Percentiles rank a stretch among this genome's conserved stretches.
phyloP scores from a whole-genome alignment of 1,140 invertebrate genomes.

The Oncopodura yosiiana region DNA sequence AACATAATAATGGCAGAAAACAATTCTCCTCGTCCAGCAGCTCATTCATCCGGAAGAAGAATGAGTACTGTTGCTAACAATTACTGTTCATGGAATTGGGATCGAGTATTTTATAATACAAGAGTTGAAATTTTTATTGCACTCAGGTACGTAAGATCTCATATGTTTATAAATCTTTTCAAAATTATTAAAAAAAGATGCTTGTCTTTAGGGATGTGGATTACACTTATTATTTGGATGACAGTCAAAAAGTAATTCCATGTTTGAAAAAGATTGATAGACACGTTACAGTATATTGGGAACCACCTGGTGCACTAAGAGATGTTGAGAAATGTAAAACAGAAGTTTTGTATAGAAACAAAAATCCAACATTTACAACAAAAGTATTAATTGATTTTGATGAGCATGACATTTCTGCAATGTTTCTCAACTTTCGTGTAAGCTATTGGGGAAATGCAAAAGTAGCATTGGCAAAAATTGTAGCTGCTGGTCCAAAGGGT shows the following conservation, averaged over 20 bases:
- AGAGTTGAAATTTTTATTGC: conserved; percentile 9
- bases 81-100: too few relatives aligned
- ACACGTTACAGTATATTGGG: conserved; percentile 9
- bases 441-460: conserved; percentile 5
- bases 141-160: background rate
- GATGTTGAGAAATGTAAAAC: conserved; percentile 17
- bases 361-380: conserved; percentile 11
- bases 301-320: conserved; percentile 13
- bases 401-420: background rate
- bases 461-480: background rate
- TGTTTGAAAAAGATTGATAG: conserved; percentile 3
- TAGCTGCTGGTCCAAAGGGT: background rate
- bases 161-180: background rate
- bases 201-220: conserved; percentile 4
- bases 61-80: too few relatives aligned
- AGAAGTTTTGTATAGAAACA: conserved; percentile 8
- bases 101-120: conserved; percentile 9
- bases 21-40: too few relatives aligned
- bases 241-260: conserved; percentile 10
- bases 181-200: background rate
- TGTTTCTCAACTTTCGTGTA: conserved; percentile 3
- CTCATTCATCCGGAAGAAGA: too few relatives aligned
- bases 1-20: too few relatives aligned
- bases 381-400: conserved; percentile 2
- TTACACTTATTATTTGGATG: conserved; percentile 12